These are phyloP conservation scores for Siphlonurus alternatus DNA, from an alignment of 2,888 invertebrate genomes.

Conservation along the genomic window DNA sequence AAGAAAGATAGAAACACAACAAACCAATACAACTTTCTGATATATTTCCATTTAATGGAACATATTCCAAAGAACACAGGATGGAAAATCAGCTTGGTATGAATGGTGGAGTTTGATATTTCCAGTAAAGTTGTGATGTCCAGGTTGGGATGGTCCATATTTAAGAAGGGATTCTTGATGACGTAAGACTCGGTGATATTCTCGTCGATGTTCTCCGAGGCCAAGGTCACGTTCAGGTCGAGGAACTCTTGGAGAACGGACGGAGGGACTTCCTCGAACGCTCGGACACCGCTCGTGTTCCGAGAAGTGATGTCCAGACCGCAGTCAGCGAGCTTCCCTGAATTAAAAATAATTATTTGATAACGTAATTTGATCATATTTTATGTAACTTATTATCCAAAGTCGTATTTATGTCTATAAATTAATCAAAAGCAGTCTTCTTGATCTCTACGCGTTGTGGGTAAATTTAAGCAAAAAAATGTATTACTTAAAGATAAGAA, in stretches of 20 bases:
- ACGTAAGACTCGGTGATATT: neutral
- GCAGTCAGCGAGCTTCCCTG: neutral
- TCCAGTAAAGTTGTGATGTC: neutral
- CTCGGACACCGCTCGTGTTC: neutral
- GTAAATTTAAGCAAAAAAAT: too few relatives aligned
- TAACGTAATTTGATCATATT: too few relatives aligned
- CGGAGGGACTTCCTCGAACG: neutral
- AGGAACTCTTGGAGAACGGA: neutral
- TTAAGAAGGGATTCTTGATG: neutral
- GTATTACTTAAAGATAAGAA: too few relatives aligned
- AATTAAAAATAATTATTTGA: neutral
- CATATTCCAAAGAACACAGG: neutral
- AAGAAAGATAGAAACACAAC: neutral
- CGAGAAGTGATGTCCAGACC: neutral
- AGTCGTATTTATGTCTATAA: too few relatives aligned
- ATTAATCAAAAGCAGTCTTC: too few relatives aligned
- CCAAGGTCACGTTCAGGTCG: neutral
- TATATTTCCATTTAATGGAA: neutral
- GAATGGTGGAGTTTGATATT: neutral
- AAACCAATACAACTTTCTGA: neutral
- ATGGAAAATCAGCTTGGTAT: neutral
- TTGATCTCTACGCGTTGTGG: too few relatives aligned
- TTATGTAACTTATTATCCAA: too few relatives aligned
- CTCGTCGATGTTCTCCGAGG: neutral
- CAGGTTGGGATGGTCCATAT: neutral